A percentile compares a stretch with the other conserved stretches of the same genome.
These are phyloP conservation scores for Cheilosia pagana DNA, from an alignment of 2,888 invertebrate genomes.

Conservation along the genomic window DNA sequence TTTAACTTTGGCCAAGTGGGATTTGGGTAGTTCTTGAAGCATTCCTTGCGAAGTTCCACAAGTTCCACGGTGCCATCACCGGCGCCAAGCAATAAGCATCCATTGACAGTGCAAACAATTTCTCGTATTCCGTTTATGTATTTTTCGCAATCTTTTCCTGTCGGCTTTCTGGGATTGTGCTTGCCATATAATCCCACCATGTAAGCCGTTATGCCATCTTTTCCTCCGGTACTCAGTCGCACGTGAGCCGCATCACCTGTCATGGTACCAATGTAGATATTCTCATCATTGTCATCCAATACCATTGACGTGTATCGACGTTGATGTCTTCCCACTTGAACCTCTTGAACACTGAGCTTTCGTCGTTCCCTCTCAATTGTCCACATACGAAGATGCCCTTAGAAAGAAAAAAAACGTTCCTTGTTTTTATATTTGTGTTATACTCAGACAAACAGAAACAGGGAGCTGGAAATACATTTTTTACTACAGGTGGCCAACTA, in stretches of 20 bases:
- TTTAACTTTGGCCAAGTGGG: constrained; percentile 86
- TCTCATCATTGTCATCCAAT: constrained; percentile 88
- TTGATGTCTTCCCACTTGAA: constrained; percentile 91
- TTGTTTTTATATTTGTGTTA: background rate
- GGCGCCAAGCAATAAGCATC: constrained; percentile 90
- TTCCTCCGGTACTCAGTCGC: constrained; percentile 85
- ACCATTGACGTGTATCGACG: constrained; percentile 90
- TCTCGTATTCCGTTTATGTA: constrained; percentile 85
- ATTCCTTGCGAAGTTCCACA: constrained; percentile 86
- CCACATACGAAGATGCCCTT: constrained; percentile 90
- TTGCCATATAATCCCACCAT: constrained; percentile 85
- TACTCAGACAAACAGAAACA: too few species aligned
- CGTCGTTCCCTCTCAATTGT: constrained; percentile 88
- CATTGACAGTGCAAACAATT: constrained; percentile 86
- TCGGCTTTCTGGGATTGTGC: constrained; percentile 81
- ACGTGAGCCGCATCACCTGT: constrained; percentile 86
- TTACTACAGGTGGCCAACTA: too few species aligned
- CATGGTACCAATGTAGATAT: constrained; percentile 94
- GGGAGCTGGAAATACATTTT: too few species aligned
- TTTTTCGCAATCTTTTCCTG: constrained; percentile 82
- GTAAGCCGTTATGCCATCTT: constrained; percentile 80
- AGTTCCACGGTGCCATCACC: constrained; percentile 93
- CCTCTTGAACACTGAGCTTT: constrained; percentile 89
- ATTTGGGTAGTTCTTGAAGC: constrained; percentile 81
- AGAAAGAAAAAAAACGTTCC: background rate